Percentiles rank a stretch among this genome's conserved stretches.
Evolutionary conservation across 2,113 vertebrate species (phyloP).

Genomic region (Mungos mungo): DNA sequence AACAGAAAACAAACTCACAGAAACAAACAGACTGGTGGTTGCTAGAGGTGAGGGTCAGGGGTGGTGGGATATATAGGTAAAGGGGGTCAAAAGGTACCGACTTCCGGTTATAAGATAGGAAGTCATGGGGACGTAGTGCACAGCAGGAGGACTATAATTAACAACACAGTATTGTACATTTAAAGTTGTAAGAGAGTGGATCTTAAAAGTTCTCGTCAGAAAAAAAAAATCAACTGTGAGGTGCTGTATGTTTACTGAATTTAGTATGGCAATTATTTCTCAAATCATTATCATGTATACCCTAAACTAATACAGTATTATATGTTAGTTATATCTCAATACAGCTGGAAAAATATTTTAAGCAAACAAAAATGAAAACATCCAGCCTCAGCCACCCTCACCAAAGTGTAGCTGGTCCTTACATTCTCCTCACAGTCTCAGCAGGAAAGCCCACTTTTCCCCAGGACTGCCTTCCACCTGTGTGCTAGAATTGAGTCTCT

Average conservation of each 20-base stretch:
- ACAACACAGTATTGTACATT: neutral
- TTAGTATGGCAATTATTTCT: neutral
- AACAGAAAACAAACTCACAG: neutral
- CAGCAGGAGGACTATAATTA: neutral
- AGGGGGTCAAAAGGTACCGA: neutral
- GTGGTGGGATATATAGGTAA: neutral
- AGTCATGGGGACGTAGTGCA: neutral
- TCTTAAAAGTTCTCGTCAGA: neutral
- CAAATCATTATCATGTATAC: neutral
- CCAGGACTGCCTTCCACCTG: accelerated
- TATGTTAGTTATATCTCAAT: neutral
- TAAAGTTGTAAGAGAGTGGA: neutral
- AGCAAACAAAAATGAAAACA: neutral
- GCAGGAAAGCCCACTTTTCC: neutral
- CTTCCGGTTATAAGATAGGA: neutral
- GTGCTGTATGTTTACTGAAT: neutral
- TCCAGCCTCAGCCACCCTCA: neutral
- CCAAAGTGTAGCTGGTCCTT: neutral
- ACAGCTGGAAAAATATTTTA: neutral
- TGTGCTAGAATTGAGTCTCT: neutral
- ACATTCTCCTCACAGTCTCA: neutral
- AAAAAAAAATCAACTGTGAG: neutral
- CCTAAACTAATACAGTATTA: neutral
- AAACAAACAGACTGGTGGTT: neutral
- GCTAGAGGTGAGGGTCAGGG: neutral